These are phyloP conservation scores for Cardinalis cardinalis DNA, from an alignment of 2,113 vertebrate genomes.

Conservation along the genomic window DNA sequence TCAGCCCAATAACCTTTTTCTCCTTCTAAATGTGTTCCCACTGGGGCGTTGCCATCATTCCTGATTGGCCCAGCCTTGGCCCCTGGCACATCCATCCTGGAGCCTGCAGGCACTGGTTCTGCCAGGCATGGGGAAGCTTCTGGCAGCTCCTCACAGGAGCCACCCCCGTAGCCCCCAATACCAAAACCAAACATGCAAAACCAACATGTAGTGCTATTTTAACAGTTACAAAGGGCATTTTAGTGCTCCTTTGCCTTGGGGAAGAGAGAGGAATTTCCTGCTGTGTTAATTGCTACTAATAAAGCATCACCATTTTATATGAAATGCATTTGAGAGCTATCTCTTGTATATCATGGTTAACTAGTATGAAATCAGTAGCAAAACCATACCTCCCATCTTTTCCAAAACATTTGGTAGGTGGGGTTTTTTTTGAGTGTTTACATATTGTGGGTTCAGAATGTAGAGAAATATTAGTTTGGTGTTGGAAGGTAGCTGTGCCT, in stretches of 20 bases:
- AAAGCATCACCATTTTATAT: background rate
- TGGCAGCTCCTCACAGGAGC: background rate
- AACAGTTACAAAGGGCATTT: background rate
- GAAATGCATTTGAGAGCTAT: background rate
- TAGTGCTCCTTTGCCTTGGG: background rate
- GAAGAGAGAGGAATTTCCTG: background rate
- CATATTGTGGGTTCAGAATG: background rate
- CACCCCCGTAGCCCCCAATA: background rate
- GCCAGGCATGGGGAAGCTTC: too few species aligned
- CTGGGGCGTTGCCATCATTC: fast-evolving
- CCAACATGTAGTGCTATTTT: background rate
- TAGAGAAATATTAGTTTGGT: background rate
- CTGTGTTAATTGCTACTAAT: background rate
- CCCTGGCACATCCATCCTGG: fast-evolving
- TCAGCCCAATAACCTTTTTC: background rate
- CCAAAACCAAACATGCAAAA: background rate
- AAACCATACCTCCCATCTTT: background rate
- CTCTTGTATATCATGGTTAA: background rate
- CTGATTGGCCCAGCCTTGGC: background rate
- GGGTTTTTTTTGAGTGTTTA: background rate
- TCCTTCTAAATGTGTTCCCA: background rate
- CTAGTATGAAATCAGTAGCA: background rate
- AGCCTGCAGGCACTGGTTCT: fast-evolving
- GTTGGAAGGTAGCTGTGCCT: background rate
- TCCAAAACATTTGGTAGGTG: background rate